Conservation (phyloP, 2,888 invertebrate genomes). For the Trisateles emortualis region DNA sequence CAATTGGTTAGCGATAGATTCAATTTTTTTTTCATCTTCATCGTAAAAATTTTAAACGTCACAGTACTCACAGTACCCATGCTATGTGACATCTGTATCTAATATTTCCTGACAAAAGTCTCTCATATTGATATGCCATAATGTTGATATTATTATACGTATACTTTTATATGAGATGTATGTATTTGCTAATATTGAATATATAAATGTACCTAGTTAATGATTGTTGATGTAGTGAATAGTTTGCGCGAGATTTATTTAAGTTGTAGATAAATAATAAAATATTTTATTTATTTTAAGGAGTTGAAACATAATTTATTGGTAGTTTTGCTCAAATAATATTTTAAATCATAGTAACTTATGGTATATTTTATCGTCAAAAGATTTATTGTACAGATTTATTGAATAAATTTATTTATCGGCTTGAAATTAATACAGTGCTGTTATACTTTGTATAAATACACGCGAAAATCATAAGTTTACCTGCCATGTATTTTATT, state of each 20-base stretch:
- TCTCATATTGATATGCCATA: conserved; percentile 41
- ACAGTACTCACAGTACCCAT: background rate
- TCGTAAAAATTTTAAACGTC: no score
- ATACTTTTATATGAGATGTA: conserved; percentile 38
- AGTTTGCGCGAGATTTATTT: conserved; percentile 26
- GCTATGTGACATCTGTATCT: background rate
- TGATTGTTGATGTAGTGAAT: conserved; percentile 20
- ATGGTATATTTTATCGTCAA: no score
- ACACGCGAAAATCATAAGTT: conserved; percentile 1
- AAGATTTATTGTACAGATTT: background rate
- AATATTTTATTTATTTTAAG: conserved; percentile 19
- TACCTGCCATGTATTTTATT: conserved; percentile 40
- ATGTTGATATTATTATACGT: conserved; percentile 42
- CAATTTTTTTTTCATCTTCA: no score
- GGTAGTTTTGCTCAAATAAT: conserved; percentile 45
- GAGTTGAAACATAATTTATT: conserved; percentile 5
- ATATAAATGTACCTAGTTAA: conserved; percentile 16
- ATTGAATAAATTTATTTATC: background rate
- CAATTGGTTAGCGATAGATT: no score
- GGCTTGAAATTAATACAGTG: background rate
- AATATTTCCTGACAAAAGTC: conserved; percentile 13
- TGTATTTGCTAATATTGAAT: conserved; percentile 26
- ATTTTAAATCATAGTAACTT: background rate
- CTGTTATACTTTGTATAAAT: background rate
- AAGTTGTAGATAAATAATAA: conserved; percentile 1